Evolutionary conservation across 2,888 invertebrate species (phyloP).

Genomic region (Catocala sponsa): DNA sequence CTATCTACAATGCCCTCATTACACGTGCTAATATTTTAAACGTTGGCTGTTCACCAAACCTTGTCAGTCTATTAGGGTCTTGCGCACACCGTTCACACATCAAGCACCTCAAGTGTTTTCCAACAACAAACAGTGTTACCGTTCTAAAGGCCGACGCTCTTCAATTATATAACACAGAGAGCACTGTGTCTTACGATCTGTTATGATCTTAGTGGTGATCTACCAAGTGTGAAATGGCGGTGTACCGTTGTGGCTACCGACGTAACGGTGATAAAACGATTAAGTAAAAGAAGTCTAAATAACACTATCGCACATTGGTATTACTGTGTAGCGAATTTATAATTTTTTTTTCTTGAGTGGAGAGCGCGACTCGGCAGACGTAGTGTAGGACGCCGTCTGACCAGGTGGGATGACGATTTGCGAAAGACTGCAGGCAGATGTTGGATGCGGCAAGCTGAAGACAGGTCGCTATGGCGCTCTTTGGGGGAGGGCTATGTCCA

Average conservation of each 20-base stretch:
- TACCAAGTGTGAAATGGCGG: slow-evolving; percentile 57
- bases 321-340: slow-evolving; percentile 43
- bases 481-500: too few species aligned
- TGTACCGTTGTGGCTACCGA: slow-evolving; percentile 53
- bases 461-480: too few species aligned
- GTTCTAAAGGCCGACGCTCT: slow-evolving; percentile 11
- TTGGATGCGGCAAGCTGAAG: too few species aligned
- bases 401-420: too few species aligned
- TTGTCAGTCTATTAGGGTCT: slow-evolving; percentile 12
- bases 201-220: slow-evolving; percentile 44
- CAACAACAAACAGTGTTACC: slow-evolving; percentile 18
- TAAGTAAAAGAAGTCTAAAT: slow-evolving; percentile 53
- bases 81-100: slow-evolving; percentile 3
- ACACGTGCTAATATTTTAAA: slow-evolving; percentile 9
- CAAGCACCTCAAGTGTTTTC: slow-evolving; percentile 20
- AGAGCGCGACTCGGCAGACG: too few species aligned
- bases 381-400: too few species aligned
- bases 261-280: slow-evolving; percentile 54
- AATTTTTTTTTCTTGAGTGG: too few species aligned
- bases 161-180: slow-evolving; percentile 18
- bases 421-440: too few species aligned
- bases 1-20: neutral
- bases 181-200: slow-evolving; percentile 37
- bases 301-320: slow-evolving; percentile 44
- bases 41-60: slow-evolving; percentile 8